Evolutionary conservation across 2,113 vertebrate species (phyloP).

Genomic region (Rhombomys opimus): DNA sequence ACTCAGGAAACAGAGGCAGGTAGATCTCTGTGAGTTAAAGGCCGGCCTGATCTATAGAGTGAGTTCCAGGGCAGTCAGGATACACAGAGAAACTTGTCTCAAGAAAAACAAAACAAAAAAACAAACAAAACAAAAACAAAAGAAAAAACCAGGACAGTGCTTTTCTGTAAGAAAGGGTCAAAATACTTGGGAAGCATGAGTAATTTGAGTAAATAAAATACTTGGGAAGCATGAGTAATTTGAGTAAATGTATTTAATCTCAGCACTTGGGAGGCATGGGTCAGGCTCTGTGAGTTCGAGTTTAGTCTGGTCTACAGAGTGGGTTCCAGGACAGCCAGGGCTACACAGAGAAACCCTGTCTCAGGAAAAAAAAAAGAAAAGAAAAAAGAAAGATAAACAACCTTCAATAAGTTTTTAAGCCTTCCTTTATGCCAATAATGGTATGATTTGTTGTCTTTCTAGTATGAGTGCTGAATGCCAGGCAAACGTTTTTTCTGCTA

Average conservation of each 20-base stretch:
- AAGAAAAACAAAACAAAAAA: neutral
- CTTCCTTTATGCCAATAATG: conserved; percentile 53
- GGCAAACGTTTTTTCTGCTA: conserved; percentile 50
- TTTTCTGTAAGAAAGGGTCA: no score
- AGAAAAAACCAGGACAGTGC: no score
- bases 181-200: no score
- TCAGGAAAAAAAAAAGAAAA: neutral
- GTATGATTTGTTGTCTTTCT: conserved; percentile 48
- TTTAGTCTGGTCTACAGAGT: no score
- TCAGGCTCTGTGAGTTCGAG: no score
- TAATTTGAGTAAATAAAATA: no score
- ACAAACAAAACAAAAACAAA: neutral
- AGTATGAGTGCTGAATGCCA: conserved; percentile 42
- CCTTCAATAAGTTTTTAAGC: conserved; percentile 49
- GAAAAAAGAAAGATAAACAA: neutral
- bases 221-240: no score
- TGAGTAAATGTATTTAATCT: no score
- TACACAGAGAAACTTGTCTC: neutral
- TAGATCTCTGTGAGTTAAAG: neutral
- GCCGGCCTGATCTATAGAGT: neutral
- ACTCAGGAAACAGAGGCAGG: neutral
- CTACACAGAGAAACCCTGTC: no score
- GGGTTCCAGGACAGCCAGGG: no score
- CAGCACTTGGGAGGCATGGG: no score
- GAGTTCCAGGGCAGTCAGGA: neutral